Conservation (phyloP, 2,113 vertebrate genomes). For the Catharus minimus region DNA sequence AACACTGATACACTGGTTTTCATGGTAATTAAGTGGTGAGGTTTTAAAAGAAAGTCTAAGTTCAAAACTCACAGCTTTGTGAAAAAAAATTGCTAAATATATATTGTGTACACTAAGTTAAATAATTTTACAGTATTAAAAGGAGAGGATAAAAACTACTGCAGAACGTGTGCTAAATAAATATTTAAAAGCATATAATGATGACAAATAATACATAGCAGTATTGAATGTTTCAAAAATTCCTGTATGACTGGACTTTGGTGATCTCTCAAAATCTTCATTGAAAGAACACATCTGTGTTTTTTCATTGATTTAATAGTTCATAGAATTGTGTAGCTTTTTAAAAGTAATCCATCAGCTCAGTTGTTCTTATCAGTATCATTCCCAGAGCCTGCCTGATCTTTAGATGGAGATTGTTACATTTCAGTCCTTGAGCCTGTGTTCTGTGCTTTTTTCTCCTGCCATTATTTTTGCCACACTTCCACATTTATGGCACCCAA, state of each 20-base stretch:
- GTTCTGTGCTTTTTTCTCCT: not conserved
- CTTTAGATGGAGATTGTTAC: not conserved
- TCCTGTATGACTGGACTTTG: not conserved
- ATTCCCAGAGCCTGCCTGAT: not conserved
- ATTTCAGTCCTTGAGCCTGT: not conserved
- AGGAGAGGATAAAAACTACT: not conserved
- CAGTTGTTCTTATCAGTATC: not conserved
- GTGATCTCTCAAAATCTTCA: not conserved
- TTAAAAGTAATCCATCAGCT: not conserved
- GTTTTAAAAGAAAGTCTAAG: not conserved
- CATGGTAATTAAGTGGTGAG: not conserved
- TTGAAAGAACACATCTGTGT: not conserved
- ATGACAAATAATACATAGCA: not conserved
- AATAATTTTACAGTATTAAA: not conserved
- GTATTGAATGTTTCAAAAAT: not conserved
- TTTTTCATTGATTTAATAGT: not conserved
- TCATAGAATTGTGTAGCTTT: not conserved
- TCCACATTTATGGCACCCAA: not conserved
- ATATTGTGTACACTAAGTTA: not conserved
- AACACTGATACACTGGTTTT: not conserved
- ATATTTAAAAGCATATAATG: not conserved
- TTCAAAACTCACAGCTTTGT: not conserved
- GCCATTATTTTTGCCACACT: rapidly evolving
- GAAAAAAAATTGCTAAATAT: not conserved
- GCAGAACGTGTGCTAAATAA: not conserved